These are phyloP conservation scores for Margaritifera margaritifera DNA, from an alignment of 2,888 invertebrate species.

Conservation along the genomic window DNA sequence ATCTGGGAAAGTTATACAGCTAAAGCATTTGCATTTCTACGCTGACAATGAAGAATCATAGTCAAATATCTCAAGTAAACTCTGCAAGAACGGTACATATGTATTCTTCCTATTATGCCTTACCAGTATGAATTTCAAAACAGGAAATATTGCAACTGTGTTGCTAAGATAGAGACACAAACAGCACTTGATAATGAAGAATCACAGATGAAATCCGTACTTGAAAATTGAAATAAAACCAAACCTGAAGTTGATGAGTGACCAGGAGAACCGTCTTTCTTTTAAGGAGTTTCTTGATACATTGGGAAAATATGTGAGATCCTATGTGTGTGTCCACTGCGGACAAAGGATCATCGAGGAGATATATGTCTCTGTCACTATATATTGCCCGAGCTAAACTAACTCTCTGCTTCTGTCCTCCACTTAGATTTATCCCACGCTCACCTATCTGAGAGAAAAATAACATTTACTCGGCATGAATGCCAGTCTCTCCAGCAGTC, in stretches of 20 bases:
- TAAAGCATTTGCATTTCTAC: no score
- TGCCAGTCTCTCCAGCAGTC: no score
- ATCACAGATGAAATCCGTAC: no score
- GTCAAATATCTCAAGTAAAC: no score
- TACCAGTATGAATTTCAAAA: no score
- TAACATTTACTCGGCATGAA: neutral
- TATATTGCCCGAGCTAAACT: constrained; percentile 64
- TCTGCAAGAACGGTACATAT: no score
- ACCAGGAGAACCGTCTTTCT: constrained; percentile 62
- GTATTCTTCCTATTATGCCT: no score
- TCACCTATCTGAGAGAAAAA: constrained; percentile 59
- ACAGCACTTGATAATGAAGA: no score
- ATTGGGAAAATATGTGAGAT: constrained; percentile 58
- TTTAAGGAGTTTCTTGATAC: constrained; percentile 49
- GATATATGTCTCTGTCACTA: constrained; percentile 60
- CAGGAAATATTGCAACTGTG: no score
- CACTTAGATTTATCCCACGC: constrained; percentile 62
- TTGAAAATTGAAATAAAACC: neutral
- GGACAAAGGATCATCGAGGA: constrained; percentile 66
- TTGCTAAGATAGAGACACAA: no score
- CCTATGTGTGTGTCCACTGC: constrained; percentile 66
- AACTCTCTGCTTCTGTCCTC: constrained; percentile 66
- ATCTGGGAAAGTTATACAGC: no score
- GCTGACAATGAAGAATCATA: no score
- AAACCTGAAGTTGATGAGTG: constrained; percentile 65